phyloP scores from a whole-genome alignment of 35 echinoderm and acorn worm species.

The Apostichopus japonicus region DNA sequence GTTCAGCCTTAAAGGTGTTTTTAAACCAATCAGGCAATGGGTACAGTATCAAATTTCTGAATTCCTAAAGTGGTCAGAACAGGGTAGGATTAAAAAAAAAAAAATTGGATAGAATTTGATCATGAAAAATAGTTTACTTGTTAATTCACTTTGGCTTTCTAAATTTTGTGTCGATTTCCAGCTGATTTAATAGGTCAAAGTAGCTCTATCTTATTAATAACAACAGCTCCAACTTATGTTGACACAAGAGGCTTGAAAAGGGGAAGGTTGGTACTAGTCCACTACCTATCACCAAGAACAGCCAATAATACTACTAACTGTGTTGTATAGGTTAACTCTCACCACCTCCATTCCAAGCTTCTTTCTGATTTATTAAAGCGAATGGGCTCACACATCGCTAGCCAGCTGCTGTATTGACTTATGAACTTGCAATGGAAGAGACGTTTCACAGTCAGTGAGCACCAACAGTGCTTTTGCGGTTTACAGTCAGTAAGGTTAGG shows the following conservation, averaged over 20 bases:
- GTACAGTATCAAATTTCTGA: not conserved
- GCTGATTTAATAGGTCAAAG: not conserved
- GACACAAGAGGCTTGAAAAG: not conserved
- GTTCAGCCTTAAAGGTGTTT: no score
- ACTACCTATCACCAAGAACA: no score
- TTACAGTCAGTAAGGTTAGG: conserved; percentile 1
- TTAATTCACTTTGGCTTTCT: not conserved
- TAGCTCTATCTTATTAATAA: not conserved
- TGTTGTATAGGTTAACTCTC: no score
- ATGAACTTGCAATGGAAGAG: conserved; percentile 1
- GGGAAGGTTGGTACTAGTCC: not conserved
- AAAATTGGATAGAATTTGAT: not conserved
- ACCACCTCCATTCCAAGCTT: no score
- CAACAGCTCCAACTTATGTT: not conserved
- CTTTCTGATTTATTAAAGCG: no score
- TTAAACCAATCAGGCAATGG: no score
- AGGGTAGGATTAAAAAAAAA: not conserved
- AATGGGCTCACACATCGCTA: no score
- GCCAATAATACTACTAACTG: no score
- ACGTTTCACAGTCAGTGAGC: conserved; percentile 7
- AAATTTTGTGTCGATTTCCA: not conserved
- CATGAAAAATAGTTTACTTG: not conserved
- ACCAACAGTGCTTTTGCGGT: not conserved
- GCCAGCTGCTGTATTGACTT: not conserved
- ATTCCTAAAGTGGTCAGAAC: not conserved